Base-by-base conservation (phyloP, 2,888 invertebrate species). In the Cephus rjabovi region DNA sequence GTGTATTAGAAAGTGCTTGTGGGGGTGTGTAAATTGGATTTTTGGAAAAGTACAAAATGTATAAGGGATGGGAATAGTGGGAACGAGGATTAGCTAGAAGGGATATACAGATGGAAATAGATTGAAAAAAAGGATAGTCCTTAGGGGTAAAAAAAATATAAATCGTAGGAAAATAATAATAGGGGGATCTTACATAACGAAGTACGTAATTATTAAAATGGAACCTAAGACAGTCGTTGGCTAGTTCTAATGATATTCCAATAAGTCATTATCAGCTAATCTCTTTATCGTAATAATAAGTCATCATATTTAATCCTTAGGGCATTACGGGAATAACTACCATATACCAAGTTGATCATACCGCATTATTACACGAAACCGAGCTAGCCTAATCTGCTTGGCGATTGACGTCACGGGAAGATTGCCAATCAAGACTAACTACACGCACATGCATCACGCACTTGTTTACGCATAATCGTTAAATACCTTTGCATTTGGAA, bases 241-340 rank as follows among this genome's bases (percentile, higher is more conserved):
- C 89, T 90, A 90, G 87, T 87, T 83, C 88, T 90, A 89, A 86
- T 89, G 90, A 90, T 89, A 88, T 88, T 86, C 87, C 83, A 86
- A 86, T 88, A 86, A 87, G 85, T 88, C 86, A 84, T 89, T 87
- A 87, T 86, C 86, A 83, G 84, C 86, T 86, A 84, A 80, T 79
- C 84, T 83, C 80, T 80, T 83, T 78, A 81, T 83, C 79, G 79
- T 81, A 79, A 80, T 81, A 79, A 80, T 82, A 83, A 83, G 75
- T 79, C 81, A 83, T 85, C 80, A 56, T 76, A 79, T 81, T 56
- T 75, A 77, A 77, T 75, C 74, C 35, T 73, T 81, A 79, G 78
- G 77, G 79, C 77, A 76, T 79, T 77, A 79, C 76, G 79, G 75
- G 78, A 79, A 78, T 80, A 79, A 83, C 80, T 78, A 80, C 78